Base-by-base conservation (phyloP, 2,888 invertebrate species). In the Conus canariensis region DNA sequence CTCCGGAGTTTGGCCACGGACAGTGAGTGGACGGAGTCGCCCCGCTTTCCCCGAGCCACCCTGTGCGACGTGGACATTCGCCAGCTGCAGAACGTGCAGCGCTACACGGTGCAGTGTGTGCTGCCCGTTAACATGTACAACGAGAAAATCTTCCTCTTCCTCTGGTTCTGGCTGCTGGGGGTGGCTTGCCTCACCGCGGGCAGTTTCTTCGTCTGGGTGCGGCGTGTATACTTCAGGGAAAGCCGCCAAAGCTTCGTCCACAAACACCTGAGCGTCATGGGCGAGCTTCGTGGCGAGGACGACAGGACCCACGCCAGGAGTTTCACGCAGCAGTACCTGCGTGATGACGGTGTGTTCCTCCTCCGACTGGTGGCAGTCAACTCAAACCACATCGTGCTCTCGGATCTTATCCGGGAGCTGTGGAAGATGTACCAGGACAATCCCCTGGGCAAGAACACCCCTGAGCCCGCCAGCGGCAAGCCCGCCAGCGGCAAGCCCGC, bases 81-180 rank as follows among this genome's bases (percentile, higher is more conserved):
- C 3, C 85, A 85, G 25, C 19, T 59, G 59, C 59, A 85, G 25
- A 85, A 85, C 85, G 25, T 85, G 3, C 85, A 85, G 14, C 30
- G 80, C 7, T 80, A 80, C 80, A 80, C 80, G 30, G 95, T 94
- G 86, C 95, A 95, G 89, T 95, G 95, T 91, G 95, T 95, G 22
- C 92, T 95, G 90, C 95, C 95, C n/a, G 95, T 95, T 67, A 95
- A 95, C 90, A 91, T 95, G 82, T 95, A 95, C 91, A 96, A 95
- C 92, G 96, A 96, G 92, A 96, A 96, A 92, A 96, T 96, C 83
- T 96, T 95, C 93, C 95, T 96, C 87, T 96, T 80, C 45, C 80
- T 80, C 12, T 80, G 80, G 80, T 80, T 80, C 45, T 96, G 80
- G 80, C 30, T 80, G 45, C 12, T 30, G 56, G 91, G 92, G 96